These are phyloP conservation scores for Phrynocephalus versicolor DNA, from an alignment of 2,113 vertebrate genomes.

Conservation along the genomic window DNA sequence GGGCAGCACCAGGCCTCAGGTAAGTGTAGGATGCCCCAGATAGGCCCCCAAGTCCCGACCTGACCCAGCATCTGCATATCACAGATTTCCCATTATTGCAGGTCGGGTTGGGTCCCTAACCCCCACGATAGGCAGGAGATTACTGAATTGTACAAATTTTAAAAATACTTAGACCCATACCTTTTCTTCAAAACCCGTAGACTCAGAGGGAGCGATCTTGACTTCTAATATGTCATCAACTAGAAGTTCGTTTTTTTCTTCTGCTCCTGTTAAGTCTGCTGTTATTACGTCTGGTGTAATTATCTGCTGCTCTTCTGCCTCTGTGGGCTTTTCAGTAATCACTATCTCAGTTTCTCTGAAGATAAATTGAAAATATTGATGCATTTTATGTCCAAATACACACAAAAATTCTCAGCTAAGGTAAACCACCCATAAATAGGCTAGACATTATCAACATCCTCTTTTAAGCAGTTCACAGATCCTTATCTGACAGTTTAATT, in stretches of 20 bases:
- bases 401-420: background rate
- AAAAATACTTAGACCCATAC: background rate
- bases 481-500: background rate
- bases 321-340: background rate
- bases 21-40: no score
- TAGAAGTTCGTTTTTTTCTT: background rate
- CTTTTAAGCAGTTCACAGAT: no score
- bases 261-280: background rate
- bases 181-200: background rate
- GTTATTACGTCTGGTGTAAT: background rate
- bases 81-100: no score
- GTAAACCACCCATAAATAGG: background rate
- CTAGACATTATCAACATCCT: background rate
- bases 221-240: background rate
- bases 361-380: conserved; percentile 15
- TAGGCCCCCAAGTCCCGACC: no score
- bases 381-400: background rate
- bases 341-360: conserved; percentile 58
- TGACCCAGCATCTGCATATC: no score
- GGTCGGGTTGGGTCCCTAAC: no score
- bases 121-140: no score
- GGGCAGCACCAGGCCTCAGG: no score
- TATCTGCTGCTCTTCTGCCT: background rate
- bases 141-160: background rate
- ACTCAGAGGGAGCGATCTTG: background rate